These are phyloP conservation scores for Drosophila bipectinata DNA, from an alignment of 1,140 invertebrate genomes.

Conservation along the genomic window DNA sequence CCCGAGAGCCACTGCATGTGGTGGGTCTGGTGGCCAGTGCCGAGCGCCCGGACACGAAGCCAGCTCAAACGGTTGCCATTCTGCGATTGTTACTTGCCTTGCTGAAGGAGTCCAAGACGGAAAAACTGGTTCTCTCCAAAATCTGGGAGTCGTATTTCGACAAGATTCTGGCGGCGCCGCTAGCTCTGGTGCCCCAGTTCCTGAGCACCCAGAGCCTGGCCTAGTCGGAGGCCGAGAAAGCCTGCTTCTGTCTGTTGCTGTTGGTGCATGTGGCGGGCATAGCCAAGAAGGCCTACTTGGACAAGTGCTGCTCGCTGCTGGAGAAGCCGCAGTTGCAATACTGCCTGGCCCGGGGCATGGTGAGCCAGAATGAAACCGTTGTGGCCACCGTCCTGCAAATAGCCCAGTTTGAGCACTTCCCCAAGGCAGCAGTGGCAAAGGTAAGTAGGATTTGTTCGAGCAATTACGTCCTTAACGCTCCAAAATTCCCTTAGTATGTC, in stretches of 20 bases:
- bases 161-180: conserved; percentile 66
- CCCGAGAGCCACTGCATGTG: conserved; percentile 56
- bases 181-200: conserved; percentile 52
- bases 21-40: conserved; percentile 59
- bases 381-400: conserved; percentile 70
- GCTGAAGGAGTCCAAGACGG: conserved; percentile 65
- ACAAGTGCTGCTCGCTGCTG: conserved; percentile 70
- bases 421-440: conserved; percentile 68
- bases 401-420: conserved; percentile 76
- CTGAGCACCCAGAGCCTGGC: conserved; percentile 49
- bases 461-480: neutral
- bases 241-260: conserved; percentile 70
- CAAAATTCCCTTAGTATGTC: conserved; percentile 44
- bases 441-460: conserved; percentile 27
- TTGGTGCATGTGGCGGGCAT: conserved; percentile 75
- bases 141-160: conserved; percentile 80
- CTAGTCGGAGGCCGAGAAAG: conserved; percentile 67
- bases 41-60: conserved; percentile 60
- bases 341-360: conserved; percentile 67
- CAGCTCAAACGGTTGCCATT: conserved; percentile 55
- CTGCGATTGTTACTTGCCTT: conserved; percentile 61
- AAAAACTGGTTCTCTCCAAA: conserved; percentile 75
- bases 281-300: conserved; percentile 78
- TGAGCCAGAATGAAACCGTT: conserved; percentile 58
- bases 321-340: conserved; percentile 71